Evolutionary conservation across 2,797 vertebrate species (phyloP).

Genomic region (Bryconaethiops microstoma): DNA sequence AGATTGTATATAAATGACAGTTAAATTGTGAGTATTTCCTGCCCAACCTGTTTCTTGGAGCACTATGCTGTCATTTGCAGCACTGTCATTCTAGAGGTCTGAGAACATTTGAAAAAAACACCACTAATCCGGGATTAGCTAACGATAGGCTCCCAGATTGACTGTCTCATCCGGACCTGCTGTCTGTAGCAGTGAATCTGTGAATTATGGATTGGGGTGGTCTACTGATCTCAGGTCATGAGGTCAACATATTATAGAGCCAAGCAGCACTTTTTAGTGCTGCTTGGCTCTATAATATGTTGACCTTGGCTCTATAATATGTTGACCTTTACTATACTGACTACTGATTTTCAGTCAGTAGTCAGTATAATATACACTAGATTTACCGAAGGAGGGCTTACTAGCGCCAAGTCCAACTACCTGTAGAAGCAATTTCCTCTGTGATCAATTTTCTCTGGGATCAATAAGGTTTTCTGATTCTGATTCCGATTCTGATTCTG

Average conservation of each 20-base stretch:
- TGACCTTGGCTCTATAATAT: too few species aligned
- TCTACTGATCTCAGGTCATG: conserved; percentile 43
- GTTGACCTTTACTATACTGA: too few species aligned
- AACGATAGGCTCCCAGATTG: conserved; percentile 45
- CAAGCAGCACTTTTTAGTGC: conserved; percentile 15
- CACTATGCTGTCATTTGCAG: conserved; percentile 28
- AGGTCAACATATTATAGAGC: conserved; percentile 16
- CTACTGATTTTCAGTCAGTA: conserved; percentile 8
- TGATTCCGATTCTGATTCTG: not conserved
- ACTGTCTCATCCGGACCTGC: conserved; percentile 29
- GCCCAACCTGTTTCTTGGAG: conserved; percentile 34
- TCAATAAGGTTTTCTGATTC: too few species aligned
- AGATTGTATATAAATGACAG: not conserved
- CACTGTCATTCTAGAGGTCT: conserved; percentile 10
- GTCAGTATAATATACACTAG: not conserved
- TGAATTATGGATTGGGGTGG: conserved; percentile 46
- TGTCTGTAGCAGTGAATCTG: conserved; percentile 27
- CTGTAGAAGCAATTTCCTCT: too few species aligned
- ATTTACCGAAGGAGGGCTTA: not conserved
- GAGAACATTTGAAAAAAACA: conserved; percentile 45
- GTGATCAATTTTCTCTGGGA: too few species aligned
- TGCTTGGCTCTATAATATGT: too few species aligned
- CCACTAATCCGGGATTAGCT: conserved; percentile 58
- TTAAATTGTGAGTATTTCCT: not conserved
- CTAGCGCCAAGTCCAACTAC: not conserved